These are phyloP conservation scores for Lucifuga dentata DNA, from an alignment of 2,113 vertebrate genomes.

Conservation along the genomic window DNA sequence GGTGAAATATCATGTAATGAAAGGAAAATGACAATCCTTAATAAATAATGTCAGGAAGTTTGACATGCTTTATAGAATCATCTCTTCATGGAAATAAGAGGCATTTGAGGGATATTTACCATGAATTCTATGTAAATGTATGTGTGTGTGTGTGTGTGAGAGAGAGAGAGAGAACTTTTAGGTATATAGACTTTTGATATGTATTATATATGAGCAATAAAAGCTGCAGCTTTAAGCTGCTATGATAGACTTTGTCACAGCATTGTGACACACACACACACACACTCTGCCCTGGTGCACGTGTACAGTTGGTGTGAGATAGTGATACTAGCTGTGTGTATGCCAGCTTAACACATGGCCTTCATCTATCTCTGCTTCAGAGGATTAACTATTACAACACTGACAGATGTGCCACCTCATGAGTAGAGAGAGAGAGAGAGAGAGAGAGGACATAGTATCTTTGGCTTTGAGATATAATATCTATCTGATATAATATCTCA, in stretches of 20 bases:
- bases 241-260: neutral
- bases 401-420: constrained; percentile 49
- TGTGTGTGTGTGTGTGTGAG: constrained; percentile 1
- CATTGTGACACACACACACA: neutral
- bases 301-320: constrained; percentile 41
- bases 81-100: constrained; percentile 31
- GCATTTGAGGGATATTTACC: constrained; percentile 16
- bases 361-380: constrained; percentile 37
- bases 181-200: constrained; percentile 6
- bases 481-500: too few relatives aligned
- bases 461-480: too few relatives aligned
- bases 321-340: constrained; percentile 43
- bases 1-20: neutral
- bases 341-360: constrained; percentile 44
- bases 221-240: constrained; percentile 31
- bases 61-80: constrained; percentile 4
- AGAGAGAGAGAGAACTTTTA: too few relatives aligned
- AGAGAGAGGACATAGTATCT: neutral
- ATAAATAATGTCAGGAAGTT: constrained; percentile 10
- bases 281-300: constrained; percentile 12
- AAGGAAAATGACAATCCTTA: neutral
- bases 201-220: neutral
- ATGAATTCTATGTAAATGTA: constrained; percentile 5
- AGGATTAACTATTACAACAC: constrained; percentile 62
- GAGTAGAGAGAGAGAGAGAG: neutral